phyloP scores from a whole-genome alignment of 30 jellyfish, hydroid and myxozoan species.

The Turritopsis dohrnii region DNA sequence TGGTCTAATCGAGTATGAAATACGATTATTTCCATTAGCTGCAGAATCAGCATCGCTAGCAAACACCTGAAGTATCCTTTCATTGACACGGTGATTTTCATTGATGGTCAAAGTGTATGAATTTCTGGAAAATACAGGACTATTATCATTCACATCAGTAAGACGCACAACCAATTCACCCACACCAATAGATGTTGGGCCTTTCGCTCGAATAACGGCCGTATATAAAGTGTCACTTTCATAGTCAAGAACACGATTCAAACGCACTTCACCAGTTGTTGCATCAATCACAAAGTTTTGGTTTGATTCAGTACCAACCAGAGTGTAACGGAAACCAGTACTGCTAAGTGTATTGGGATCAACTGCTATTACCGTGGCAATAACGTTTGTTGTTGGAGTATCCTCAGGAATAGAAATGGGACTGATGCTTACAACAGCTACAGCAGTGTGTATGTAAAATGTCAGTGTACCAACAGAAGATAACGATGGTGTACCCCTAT shows the following conservation, averaged over 20 bases:
- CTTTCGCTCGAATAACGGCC: conserved; percentile 60
- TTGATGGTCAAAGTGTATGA: conserved; percentile 21
- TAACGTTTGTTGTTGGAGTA: conserved; percentile 35
- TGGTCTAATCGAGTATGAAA: conserved; percentile 8
- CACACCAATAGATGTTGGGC: conserved; percentile 53
- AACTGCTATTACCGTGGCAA: conserved; percentile 46
- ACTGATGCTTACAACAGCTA: neutral
- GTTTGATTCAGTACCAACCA: conserved; percentile 26
- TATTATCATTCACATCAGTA: conserved; percentile 60
- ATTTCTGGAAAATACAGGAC: conserved; percentile 39
- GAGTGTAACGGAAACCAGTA: conserved; percentile 33
- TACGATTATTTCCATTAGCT: conserved; percentile 21
- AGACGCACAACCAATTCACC: conserved; percentile 40
- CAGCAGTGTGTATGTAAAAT: conserved; percentile 17
- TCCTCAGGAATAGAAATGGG: conserved; percentile 47
- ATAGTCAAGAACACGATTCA: conserved; percentile 49
- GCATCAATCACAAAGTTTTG: conserved; percentile 40
- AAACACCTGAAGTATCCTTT: conserved; percentile 17
- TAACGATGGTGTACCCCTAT: conserved; percentile 60
- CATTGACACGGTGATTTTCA: conserved; percentile 32
- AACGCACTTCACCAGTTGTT: conserved; percentile 42
- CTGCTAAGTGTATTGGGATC: conserved; percentile 25
- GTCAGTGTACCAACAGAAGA: neutral
- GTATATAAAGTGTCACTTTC: conserved; percentile 35
- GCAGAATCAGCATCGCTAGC: conserved; percentile 61